These are phyloP conservation scores for Bimastos eiseni DNA, from an alignment of 2,888 invertebrate genomes.

Conservation along the genomic window DNA sequence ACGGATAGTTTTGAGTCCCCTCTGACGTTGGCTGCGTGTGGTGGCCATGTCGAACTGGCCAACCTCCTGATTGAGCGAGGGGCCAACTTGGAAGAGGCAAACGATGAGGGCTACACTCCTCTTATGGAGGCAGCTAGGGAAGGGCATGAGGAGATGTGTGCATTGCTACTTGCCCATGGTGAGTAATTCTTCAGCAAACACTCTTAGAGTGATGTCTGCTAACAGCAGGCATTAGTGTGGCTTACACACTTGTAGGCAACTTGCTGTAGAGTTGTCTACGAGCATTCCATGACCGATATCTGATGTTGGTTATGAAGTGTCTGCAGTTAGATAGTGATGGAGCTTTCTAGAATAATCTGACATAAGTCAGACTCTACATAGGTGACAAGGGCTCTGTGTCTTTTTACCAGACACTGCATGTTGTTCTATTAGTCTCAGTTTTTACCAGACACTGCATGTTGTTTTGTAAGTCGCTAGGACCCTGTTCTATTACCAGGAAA, in stretches of 20 bases:
- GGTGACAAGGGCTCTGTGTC: not conserved
- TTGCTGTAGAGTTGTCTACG: not conserved
- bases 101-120: slow-evolving; percentile 98
- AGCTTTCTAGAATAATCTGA: not conserved
- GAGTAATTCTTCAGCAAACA: slow-evolving; percentile 37
- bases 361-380: not conserved
- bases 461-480: no score
- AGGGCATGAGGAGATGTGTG: slow-evolving; percentile 98
- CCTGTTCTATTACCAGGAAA: no score
- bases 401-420: not conserved
- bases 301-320: not conserved
- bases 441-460: not conserved
- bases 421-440: no score
- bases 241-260: not conserved
- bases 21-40: slow-evolving; percentile 94
- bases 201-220: not conserved
- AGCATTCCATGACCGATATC: not conserved
- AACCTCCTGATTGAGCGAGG: slow-evolving; percentile 92
- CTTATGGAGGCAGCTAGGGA: slow-evolving; percentile 98
- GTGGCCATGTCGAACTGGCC: slow-evolving; percentile 95
- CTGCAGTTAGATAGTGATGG: not conserved
- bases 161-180: slow-evolving; percentile 85
- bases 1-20: slow-evolving; percentile 99
- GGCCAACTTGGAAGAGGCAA: slow-evolving; percentile 97
- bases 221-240: not conserved